These are phyloP conservation scores for Carassius gibelio DNA, from an alignment of 2,113 vertebrate genomes.

Conservation along the genomic window DNA sequence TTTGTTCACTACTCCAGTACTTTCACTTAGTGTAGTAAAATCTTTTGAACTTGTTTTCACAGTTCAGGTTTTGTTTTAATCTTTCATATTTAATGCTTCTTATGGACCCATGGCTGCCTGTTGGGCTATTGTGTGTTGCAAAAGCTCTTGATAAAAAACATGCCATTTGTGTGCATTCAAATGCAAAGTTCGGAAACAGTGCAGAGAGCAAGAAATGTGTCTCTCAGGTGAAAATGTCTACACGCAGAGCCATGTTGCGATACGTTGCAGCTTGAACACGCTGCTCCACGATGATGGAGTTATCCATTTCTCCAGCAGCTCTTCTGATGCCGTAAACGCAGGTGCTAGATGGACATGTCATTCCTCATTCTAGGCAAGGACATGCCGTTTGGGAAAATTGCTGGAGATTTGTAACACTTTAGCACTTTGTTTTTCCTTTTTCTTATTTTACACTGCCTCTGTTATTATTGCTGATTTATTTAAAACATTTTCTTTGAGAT, in stretches of 20 bases:
- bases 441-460: constrained; percentile 59
- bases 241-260: constrained; percentile 74
- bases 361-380: constrained; percentile 78
- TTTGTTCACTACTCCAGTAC: background rate
- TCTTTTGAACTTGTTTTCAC: background rate
- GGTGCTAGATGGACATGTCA: constrained; percentile 79
- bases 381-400: constrained; percentile 71
- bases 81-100: background rate
- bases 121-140: too few species aligned
- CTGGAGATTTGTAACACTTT: constrained; percentile 76
- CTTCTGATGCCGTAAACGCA: constrained; percentile 80
- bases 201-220: background rate
- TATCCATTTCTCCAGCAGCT: constrained; percentile 79
- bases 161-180: constrained; percentile 57
- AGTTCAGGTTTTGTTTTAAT: constrained; percentile 25
- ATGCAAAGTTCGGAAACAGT: constrained; percentile 24
- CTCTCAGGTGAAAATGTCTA: constrained; percentile 78
- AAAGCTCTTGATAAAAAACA: constrained; percentile 41
- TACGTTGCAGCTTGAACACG: constrained; percentile 68
- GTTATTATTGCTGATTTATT: constrained; percentile 79
- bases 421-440: constrained; percentile 67
- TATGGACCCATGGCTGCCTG: too few species aligned
- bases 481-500: constrained; percentile 71
- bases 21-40: constrained; percentile 29
- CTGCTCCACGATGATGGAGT: constrained; percentile 73